Evolutionary conservation across 2,797 vertebrate genomes (phyloP), one percentile per base, ranked within the genome.

Genomic region (Onychomys torridus): DNA sequence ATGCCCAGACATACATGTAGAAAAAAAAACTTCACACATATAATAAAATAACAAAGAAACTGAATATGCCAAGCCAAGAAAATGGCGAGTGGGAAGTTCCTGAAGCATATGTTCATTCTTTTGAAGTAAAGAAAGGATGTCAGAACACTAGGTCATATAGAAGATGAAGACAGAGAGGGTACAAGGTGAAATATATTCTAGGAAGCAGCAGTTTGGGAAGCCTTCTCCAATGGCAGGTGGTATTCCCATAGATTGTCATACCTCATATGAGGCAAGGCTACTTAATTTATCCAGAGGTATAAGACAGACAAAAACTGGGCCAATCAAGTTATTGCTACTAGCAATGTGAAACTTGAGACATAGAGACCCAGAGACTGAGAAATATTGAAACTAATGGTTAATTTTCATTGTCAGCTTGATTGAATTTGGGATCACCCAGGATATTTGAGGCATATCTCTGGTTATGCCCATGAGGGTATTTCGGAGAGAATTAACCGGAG

Each of bases 51-150:
- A 85, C n/a, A 86, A 67, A 77, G n/a, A 84, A 61, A 73, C 65
- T 89, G 63, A 88, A 65, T 17, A 67, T 81, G 46, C 43, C 3
- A 89, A 37, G 17, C 34, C 59, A 95, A 94, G 34, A 63, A 59
- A 92, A 85, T 73, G 49, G 16, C 5, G 93, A 95, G 25, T 49
- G 34, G 46, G 79, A 95, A 88, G 43, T 75, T 93, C 46, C 13
- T 17, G 25, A 88, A 55, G 23, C 8, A 78, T 63, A 77, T 82
- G 21, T 59, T 77, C 79, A 12, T 27, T 12, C 57, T 5, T 63
- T 71, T 57, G 88, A 96, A 94, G 79, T 57, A 91, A 94, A 93
- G 2, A 29, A 76, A 92, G 49, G 10, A 89, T 46, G 34, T 91
- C 57, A 94, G 37, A 75, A 43, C 79, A 21, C 46, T 89, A 40